Conservation (phyloP, 1,140 invertebrate species). For the Drosophila insularis region DNA sequence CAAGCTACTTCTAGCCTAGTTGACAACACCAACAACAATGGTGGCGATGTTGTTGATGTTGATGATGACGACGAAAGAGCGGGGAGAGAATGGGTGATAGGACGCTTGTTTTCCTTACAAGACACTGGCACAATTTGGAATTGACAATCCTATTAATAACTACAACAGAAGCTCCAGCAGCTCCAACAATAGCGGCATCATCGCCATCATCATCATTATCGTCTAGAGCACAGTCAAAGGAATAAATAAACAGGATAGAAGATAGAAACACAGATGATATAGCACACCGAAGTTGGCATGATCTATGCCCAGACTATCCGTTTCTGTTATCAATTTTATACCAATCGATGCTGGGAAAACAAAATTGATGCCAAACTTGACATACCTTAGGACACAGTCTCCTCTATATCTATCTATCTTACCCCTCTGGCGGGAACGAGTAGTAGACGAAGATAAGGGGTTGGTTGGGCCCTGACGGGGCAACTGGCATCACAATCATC, state of each 20-base stretch:
- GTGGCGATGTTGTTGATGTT: slow-evolving; percentile 69
- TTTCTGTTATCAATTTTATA: neutral
- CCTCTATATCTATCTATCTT: too few relatives aligned
- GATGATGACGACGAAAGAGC: slow-evolving; percentile 11
- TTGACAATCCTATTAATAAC: slow-evolving; percentile 81
- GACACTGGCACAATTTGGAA: slow-evolving; percentile 70
- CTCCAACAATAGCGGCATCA: slow-evolving; percentile 20
- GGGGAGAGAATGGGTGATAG: slow-evolving; percentile 19
- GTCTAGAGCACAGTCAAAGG: slow-evolving; percentile 30
- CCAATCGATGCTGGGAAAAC: neutral
- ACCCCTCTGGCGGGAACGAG: slow-evolving; percentile 29
- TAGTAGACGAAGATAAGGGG: slow-evolving; percentile 8
- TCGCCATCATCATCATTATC: slow-evolving; percentile 26
- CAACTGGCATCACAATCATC: slow-evolving; percentile 64
- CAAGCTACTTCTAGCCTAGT: slow-evolving; percentile 26
- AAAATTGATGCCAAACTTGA: neutral
- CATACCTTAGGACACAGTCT: slow-evolving; percentile 11
- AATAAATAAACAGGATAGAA: slow-evolving; percentile 57
- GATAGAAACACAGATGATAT: slow-evolving; percentile 3
- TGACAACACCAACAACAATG: slow-evolving; percentile 40
- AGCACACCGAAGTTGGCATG: slow-evolving; percentile 38
- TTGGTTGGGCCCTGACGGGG: neutral
- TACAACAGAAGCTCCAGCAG: slow-evolving; percentile 38
- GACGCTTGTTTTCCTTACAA: slow-evolving; percentile 14
- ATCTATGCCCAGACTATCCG: slow-evolving; percentile 23